phyloP scores from a whole-genome alignment of 1,140 invertebrate species.

The Neomicropteryx cornuta region DNA sequence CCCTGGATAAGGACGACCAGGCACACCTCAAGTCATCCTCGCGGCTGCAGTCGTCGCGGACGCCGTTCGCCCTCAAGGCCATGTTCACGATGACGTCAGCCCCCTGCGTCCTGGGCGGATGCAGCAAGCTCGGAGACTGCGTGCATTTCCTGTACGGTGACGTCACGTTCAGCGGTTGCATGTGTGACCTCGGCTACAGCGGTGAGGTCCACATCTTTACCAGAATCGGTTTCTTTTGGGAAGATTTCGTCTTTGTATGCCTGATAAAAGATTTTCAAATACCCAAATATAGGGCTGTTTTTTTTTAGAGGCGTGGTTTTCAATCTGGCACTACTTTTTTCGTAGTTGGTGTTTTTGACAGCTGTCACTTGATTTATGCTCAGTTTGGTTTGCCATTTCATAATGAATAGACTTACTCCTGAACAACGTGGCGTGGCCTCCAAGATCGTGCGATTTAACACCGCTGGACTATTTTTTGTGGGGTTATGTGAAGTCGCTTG shows the following conservation, averaged over 20 bases:
- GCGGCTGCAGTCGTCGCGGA: constrained; percentile 2
- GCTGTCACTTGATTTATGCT: no score
- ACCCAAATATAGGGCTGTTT: no score
- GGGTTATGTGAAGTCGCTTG: no score
- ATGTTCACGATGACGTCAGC: constrained; percentile 45
- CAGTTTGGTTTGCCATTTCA: no score
- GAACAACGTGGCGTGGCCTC: no score
- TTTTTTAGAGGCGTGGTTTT: no score
- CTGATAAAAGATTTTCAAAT: neutral
- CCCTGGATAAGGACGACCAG: constrained; percentile 7
- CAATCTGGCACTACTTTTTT: no score
- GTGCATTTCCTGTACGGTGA: constrained; percentile 57
- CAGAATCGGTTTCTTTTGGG: constrained; percentile 4
- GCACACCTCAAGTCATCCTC: constrained; percentile 9
- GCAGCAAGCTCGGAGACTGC: constrained; percentile 45
- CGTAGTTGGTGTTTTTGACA: no score
- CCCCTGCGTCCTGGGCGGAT: constrained; percentile 45
- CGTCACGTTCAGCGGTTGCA: constrained; percentile 52
- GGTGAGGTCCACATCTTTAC: constrained; percentile 22
- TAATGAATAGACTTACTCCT: no score
- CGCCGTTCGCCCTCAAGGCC: neutral
- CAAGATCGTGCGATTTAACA: no score
- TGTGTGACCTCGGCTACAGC: constrained; percentile 48
- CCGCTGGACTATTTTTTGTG: no score
- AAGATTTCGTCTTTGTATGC: constrained; percentile 4